These are phyloP conservation scores for Spodoptera exigua DNA, from an alignment of 2,888 invertebrate species.

Conservation along the genomic window DNA sequence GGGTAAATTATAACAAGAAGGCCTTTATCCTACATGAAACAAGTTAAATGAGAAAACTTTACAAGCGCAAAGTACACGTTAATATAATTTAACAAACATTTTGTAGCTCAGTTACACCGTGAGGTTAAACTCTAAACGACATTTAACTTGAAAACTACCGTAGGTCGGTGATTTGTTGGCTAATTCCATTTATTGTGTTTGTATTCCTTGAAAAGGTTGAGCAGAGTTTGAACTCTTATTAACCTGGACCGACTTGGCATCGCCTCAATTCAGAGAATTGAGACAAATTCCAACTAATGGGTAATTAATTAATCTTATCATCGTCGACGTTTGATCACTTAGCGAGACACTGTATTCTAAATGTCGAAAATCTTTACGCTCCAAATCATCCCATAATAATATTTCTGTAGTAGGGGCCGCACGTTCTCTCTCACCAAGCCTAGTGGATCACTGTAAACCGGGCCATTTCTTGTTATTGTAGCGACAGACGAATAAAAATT, in stretches of 20 bases:
- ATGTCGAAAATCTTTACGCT: no score
- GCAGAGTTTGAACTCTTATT: no score
- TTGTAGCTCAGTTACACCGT: slow-evolving; percentile 18
- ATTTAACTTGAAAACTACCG: slow-evolving; percentile 10
- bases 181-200: slow-evolving; percentile 1
- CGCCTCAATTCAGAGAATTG: no score
- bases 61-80: slow-evolving; percentile 19
- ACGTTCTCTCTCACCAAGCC: slow-evolving; percentile 19
- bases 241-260: no score
- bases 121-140: slow-evolving; percentile 10
- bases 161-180: slow-evolving; percentile 25
- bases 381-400: neutral
- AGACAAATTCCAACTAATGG: no score
- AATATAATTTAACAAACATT: slow-evolving; percentile 35
- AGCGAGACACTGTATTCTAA: no score
- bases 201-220: no score
- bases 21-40: slow-evolving; percentile 8
- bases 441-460: slow-evolving; percentile 45
- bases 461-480: slow-evolving; percentile 43
- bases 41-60: slow-evolving; percentile 53
- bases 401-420: slow-evolving; percentile 26
- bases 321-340: no score
- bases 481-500: slow-evolving; percentile 49
- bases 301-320: no score
- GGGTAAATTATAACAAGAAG: slow-evolving; percentile 22